Base-by-base conservation (phyloP, 2,113 vertebrate genomes). In the Centrocercus urophasianus region DNA sequence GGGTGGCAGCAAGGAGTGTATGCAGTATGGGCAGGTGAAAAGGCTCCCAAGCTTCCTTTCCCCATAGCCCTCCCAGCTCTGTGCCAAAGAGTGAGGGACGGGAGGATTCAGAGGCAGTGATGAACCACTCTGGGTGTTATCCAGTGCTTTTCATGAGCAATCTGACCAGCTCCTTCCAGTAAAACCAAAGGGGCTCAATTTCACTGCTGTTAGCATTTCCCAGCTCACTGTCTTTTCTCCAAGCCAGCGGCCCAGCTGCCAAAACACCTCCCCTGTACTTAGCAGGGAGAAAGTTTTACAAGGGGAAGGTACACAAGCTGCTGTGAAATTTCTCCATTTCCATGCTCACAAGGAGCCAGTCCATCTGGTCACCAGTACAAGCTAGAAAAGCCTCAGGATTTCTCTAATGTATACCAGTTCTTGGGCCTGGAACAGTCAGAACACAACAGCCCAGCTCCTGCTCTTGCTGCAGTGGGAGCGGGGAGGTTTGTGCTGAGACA, bases 401-500 rank as follows among this genome's bases (percentile, higher is more conserved):
- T 83, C 43, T 42, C 71, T 71, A 75, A 16, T 11, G 34, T 50
- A 1, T 21, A 32, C 25, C 2, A 0, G 6, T 27, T 24, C 47
- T 7, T 64, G 20, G 54, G 38, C 28, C 32, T 18, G 60, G 84
- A 66, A 38, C 50, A 71, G 57, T 14, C 16, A 42, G 81, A 79
- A 38, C 27, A 25, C 5, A 27, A 45, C 43, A 1, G 27, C 67
- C 72, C 8, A 48, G 28, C 15, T 14, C 34, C 22, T 72, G 36
- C 15, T 83, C 4, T 2, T 27, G 67, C 78, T 50, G 75, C 90
- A 80, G 85, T 3, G 2, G 66, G 56, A 87, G 63, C 28, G 13
- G 80, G 11, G 91, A 86, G 69, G 28, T 48, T 54, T 85, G 65
- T 89, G 91, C 89, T 83, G 79, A 88, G 87, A 8, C 64, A 83